Evolutionary conservation across 2,113 vertebrate species (phyloP).

Genomic region (Microtus ochrogaster): DNA sequence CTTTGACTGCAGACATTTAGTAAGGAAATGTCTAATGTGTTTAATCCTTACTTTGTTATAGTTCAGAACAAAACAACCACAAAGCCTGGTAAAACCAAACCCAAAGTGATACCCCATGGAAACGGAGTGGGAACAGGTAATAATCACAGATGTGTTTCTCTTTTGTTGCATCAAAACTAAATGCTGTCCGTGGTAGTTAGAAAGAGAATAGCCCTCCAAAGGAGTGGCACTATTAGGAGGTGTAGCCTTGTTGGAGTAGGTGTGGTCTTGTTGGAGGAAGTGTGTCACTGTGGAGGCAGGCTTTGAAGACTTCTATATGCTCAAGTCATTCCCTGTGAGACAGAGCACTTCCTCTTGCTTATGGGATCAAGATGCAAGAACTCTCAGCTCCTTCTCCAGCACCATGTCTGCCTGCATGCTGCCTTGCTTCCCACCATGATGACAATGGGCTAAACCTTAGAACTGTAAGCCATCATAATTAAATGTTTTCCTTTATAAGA

Average conservation of each 20-base stretch:
- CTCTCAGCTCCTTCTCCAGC: too few species aligned
- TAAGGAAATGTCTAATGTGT: conserved; percentile 8
- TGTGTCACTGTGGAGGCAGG: not conserved
- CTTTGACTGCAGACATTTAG: conserved; percentile 12
- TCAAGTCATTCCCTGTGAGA: not conserved
- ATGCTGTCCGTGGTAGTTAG: not conserved
- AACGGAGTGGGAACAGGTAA: conserved; percentile 71
- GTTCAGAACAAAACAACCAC: conserved; percentile 66
- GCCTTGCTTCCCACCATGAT: too few species aligned
- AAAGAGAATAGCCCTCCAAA: not conserved
- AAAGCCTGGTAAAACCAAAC: conserved; percentile 56
- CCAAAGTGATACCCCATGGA: conserved; percentile 40
- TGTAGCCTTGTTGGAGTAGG: not conserved
- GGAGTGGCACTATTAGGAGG: not conserved
- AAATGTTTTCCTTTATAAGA: too few species aligned
- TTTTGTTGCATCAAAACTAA: conserved; percentile 42
- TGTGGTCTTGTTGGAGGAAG: not conserved
- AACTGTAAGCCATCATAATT: too few species aligned
- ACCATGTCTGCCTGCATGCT: too few species aligned
- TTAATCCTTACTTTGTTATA: conserved; percentile 52
- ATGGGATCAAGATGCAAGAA: too few species aligned
- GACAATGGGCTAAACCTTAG: too few species aligned
- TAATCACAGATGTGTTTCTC: conserved; percentile 13
- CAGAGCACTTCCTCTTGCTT: not conserved
- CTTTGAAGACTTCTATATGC: not conserved